Evolutionary conservation across 2,113 vertebrate genomes (phyloP).

Genomic region (Vidua macroura): DNA sequence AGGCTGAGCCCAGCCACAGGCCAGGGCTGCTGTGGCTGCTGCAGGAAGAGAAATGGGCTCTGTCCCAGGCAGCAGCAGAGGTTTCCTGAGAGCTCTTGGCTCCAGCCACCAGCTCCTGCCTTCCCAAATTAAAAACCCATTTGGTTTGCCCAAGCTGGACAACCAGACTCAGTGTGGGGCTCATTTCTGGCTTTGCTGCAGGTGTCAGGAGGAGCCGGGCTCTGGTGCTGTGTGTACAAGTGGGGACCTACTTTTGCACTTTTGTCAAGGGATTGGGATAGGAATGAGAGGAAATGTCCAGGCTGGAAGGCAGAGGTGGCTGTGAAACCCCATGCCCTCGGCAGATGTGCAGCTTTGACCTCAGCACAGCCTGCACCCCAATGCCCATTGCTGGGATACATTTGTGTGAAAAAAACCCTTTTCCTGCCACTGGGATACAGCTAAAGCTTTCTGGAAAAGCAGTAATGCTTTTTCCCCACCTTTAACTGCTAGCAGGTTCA

Average conservation of each 20-base stretch:
- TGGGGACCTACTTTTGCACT: background rate
- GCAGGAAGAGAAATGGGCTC: background rate
- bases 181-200: background rate
- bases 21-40: background rate
- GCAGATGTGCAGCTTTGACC: background rate
- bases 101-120: background rate
- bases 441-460: background rate
- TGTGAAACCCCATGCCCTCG: fast-evolving
- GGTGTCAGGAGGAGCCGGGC: fast-evolving
- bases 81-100: background rate
- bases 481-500: background rate
- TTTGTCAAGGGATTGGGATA: background rate
- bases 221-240: fast-evolving
- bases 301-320: background rate
- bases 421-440: background rate
- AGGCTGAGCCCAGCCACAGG: background rate
- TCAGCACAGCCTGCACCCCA: background rate
- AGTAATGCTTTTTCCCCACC: fast-evolving
- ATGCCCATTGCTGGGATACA: fast-evolving
- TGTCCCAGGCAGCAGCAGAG: background rate
- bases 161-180: fast-evolving
- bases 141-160: background rate
- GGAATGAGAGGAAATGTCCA: background rate
- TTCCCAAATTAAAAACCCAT: background rate
- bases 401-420: background rate